Evolutionary conservation across 2,888 invertebrate species (phyloP).

Genomic region (Xestia ashworthii): DNA sequence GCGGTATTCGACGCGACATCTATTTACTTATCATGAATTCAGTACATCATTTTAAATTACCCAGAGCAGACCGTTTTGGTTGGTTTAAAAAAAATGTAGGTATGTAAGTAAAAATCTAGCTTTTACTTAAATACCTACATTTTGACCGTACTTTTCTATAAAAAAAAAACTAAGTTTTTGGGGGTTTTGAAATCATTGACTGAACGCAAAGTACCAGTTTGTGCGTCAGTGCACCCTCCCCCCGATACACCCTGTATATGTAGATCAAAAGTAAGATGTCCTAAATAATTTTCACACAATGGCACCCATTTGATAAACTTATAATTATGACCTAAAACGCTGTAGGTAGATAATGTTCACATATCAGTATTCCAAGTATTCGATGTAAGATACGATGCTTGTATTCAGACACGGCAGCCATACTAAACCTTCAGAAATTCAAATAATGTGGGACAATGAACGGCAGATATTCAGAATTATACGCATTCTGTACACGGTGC

Average conservation of each 20-base stretch:
- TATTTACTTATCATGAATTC: too few species aligned
- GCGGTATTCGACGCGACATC: too few species aligned
- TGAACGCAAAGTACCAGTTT: not conserved
- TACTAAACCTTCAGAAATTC: slow-evolving; percentile 42
- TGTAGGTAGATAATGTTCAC: slow-evolving; percentile 12
- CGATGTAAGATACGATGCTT: slow-evolving; percentile 37
- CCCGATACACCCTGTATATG: too few species aligned
- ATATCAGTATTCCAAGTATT: slow-evolving; percentile 33
- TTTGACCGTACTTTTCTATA: too few species aligned
- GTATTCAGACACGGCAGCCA: slow-evolving; percentile 21
- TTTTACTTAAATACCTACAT: too few species aligned
- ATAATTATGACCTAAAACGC: not conserved
- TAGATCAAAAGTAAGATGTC: not conserved
- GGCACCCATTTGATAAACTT: not conserved
- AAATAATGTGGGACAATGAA: slow-evolving; percentile 55
- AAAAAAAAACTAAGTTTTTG: too few species aligned
- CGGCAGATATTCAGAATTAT: slow-evolving; percentile 48
- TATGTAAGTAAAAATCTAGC: too few species aligned
- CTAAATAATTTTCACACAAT: not conserved
- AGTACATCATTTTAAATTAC: too few species aligned
- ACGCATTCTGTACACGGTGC: slow-evolving; percentile 25
- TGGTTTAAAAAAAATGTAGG: too few species aligned
- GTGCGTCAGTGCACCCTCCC: too few species aligned
- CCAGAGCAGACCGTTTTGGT: too few species aligned
- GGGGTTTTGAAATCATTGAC: not conserved